A percentile compares a stretch with the other conserved stretches of the same genome.
phyloP scores from a whole-genome alignment of 2,113 vertebrate species.

The Stictonetta naevosa region DNA sequence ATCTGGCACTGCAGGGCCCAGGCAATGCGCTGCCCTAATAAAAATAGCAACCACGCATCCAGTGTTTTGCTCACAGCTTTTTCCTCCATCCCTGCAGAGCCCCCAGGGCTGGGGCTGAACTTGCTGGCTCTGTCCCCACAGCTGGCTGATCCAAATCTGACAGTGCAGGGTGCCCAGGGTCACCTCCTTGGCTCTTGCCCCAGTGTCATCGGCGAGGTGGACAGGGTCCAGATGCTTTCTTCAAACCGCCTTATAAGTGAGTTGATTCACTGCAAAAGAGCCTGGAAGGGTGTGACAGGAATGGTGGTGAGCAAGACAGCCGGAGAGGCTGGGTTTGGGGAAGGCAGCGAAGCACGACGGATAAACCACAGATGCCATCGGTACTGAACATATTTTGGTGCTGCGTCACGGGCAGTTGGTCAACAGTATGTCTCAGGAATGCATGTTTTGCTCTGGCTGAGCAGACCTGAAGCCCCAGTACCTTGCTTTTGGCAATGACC shows the following conservation, averaged over 20 bases:
- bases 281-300: neutral
- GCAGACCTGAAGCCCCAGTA: neutral
- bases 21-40: neutral
- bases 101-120: neutral
- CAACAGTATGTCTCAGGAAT: neutral
- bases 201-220: neutral
- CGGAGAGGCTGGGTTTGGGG: neutral
- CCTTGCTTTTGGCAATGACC: neutral
- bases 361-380: neutral
- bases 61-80: neutral
- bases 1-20: neutral
- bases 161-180: neutral
- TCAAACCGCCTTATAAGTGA: neutral
- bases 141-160: neutral
- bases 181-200: neutral
- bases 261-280: neutral
- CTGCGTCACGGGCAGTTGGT: fast-evolving
- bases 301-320: neutral
- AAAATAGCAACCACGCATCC: neutral
- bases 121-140: neutral
- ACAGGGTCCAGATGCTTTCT: neutral
- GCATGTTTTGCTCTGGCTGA: neutral
- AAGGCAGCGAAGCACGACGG: neutral
- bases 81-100: neutral
- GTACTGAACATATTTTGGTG: neutral